Conservation (phyloP, 2,113 vertebrate genomes). For the Chaetodon auriga region DNA sequence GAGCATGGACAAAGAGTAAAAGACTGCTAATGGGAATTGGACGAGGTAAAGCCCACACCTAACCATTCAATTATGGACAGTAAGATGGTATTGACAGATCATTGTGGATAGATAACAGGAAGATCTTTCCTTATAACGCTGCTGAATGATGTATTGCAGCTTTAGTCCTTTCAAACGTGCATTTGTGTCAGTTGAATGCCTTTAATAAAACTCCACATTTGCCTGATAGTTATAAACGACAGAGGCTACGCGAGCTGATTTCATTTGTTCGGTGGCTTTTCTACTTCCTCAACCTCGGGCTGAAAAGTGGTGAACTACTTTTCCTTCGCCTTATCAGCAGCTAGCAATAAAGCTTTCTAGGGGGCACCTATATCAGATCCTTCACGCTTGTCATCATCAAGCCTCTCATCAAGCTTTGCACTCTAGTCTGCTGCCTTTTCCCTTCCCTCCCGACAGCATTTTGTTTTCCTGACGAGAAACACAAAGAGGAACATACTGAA, state of each 20-base stretch:
- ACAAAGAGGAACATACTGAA: constrained; percentile 74
- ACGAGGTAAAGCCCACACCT: constrained; percentile 55
- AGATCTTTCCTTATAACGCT: constrained; percentile 31
- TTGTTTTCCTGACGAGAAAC: constrained; percentile 75
- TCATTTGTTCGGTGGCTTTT: constrained; percentile 1
- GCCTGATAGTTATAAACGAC: constrained; percentile 48
- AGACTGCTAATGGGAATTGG: constrained; percentile 70
- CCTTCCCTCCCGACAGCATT: constrained; percentile 68
- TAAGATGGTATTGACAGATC: constrained; percentile 58
- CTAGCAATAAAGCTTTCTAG: constrained; percentile 55
- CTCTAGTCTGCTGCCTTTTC: constrained; percentile 49
- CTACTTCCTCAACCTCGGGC: constrained; percentile 49
- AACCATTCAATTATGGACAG: constrained; percentile 69
- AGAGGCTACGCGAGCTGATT: neutral
- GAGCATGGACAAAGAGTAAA: constrained; percentile 58
- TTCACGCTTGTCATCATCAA: constrained; percentile 75
- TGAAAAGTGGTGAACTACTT: constrained; percentile 55
- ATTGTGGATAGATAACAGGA: constrained; percentile 30
- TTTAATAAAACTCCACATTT: constrained; percentile 43
- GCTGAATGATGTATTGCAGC: constrained; percentile 34
- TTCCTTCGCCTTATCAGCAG: constrained; percentile 58
- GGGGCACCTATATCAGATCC: constrained; percentile 69
- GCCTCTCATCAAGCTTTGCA: constrained; percentile 66
- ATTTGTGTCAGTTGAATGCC: constrained; percentile 13
- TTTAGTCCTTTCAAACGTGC: constrained; percentile 20